phyloP scores from a whole-genome alignment of 1,140 invertebrate genomes.

The Ostrea edulis region DNA sequence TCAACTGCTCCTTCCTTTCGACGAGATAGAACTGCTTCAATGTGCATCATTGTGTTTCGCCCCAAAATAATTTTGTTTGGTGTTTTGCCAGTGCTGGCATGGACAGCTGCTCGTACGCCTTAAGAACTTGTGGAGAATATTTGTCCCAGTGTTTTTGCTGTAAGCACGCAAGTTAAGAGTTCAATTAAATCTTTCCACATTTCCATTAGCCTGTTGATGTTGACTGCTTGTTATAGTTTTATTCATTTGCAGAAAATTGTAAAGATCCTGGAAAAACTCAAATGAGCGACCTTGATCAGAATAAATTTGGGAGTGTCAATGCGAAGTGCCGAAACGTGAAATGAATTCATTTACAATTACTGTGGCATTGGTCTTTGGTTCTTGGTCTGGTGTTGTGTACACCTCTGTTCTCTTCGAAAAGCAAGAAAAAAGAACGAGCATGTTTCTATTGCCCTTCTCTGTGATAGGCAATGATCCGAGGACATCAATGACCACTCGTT shows the following conservation, averaged over 20 bases:
- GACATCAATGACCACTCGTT: conserved; percentile 48
- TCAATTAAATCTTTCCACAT: conserved; percentile 68
- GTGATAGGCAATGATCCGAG: conserved; percentile 44
- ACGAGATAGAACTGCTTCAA: not conserved
- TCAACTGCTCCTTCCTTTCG: not conserved
- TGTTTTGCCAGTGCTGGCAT: not conserved
- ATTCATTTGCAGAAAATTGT: not conserved
- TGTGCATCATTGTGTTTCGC: not conserved
- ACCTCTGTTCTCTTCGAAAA: conserved; percentile 46
- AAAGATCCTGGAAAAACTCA: conserved; percentile 39
- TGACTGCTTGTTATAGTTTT: not conserved
- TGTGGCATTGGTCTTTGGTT: conserved; percentile 12
- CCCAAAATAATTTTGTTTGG: conserved; percentile 5
- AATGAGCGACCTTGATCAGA: conserved; percentile 43
- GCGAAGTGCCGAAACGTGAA: conserved; percentile 16
- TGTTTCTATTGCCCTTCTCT: conserved; percentile 44
- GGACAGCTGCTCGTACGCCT: conserved; percentile 56
- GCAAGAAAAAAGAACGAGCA: conserved; percentile 44
- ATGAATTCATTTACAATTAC: conserved; percentile 45
- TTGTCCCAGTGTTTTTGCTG: conserved; percentile 46
- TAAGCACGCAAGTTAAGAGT: conserved; percentile 64
- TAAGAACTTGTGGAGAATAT: not conserved
- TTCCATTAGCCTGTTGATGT: conserved; percentile 44
- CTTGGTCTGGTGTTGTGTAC: conserved; percentile 43
- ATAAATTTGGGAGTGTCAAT: not conserved